phyloP scores from a whole-genome alignment of 92 coral and sea anemone species.

The Porites cylindrica region DNA sequence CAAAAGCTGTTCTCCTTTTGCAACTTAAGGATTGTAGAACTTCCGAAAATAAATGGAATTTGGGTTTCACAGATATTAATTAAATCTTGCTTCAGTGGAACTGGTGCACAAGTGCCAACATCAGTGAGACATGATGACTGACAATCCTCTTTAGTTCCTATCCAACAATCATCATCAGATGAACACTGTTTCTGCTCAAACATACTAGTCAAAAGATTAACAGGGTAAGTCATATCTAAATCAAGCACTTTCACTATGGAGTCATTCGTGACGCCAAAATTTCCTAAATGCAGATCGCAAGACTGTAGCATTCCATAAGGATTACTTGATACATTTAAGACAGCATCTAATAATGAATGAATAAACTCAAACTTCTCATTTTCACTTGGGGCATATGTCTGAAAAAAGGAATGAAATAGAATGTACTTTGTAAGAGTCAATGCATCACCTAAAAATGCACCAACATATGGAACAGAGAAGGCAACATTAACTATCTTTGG shows the following conservation, averaged over 20 bases:
- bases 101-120: slow-evolving; percentile 62
- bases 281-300: slow-evolving; percentile 83
- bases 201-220: slow-evolving; percentile 5
- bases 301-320: slow-evolving; percentile 80
- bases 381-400: slow-evolving; percentile 48
- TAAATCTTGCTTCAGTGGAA: slow-evolving; percentile 47
- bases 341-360: slow-evolving; percentile 55
- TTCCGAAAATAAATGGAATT: slow-evolving; percentile 33
- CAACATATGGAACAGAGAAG: slow-evolving; percentile 9
- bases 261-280: slow-evolving; percentile 72
- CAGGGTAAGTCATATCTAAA: slow-evolving; percentile 59
- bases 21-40: background rate
- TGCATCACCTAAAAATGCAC: background rate
- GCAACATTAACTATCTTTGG: background rate
- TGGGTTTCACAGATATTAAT: slow-evolving; percentile 59
- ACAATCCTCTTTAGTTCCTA: slow-evolving; percentile 65
- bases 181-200: slow-evolving; percentile 54
- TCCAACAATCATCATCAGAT: slow-evolving; percentile 56
- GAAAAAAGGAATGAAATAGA: slow-evolving; percentile 44
- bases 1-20: slow-evolving; percentile 8
- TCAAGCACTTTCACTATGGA: slow-evolving; percentile 74
- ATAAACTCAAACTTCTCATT: slow-evolving; percentile 62
- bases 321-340: slow-evolving; percentile 59
- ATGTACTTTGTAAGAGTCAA: slow-evolving; percentile 22
- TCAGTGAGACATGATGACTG: slow-evolving; percentile 52